These are phyloP conservation scores for Cryptophagus acutangulus DNA, from an alignment of 2,888 invertebrate species.

Conservation along the genomic window DNA sequence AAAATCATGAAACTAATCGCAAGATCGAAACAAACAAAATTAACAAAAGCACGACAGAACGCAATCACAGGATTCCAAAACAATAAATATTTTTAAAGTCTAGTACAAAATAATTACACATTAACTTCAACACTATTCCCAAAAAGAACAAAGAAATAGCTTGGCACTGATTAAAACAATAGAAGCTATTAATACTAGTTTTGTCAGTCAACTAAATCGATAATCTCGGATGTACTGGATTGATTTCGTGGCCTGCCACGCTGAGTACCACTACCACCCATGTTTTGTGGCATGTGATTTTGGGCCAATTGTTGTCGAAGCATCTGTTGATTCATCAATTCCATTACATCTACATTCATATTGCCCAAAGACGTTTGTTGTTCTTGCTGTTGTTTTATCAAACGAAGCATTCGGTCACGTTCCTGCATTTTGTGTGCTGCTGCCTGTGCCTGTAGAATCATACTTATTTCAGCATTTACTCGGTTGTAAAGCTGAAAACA, in stretches of 20 bases:
- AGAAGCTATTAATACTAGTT: no score
- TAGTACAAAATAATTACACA: neutral
- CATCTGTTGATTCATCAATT: conserved; percentile 4
- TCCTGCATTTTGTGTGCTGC: conserved; percentile 22
- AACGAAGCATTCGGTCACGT: conserved; percentile 27
- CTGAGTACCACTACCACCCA: conserved; percentile 10
- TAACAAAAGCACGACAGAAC: neutral
- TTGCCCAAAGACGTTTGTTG: conserved; percentile 14
- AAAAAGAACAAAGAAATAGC: no score
- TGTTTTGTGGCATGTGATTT: conserved; percentile 18
- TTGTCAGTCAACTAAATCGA: conserved; percentile 18
- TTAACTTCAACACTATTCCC: no score
- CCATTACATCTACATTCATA: conserved; percentile 5
- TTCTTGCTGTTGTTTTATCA: conserved; percentile 17
- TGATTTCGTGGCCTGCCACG: conserved; percentile 4
- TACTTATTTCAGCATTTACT: conserved; percentile 35
- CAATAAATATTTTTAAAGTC: neutral
- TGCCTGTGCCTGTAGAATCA: conserved; percentile 33
- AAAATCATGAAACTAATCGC: no score
- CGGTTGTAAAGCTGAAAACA: conserved; percentile 33
- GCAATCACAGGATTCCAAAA: neutral
- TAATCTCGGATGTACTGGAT: conserved; percentile 11
- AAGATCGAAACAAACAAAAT: no score
- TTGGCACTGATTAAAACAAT: no score
- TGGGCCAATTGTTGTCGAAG: conserved; percentile 14